Percentiles rank a stretch among this genome's conserved stretches.
Evolutionary conservation across 1,140 invertebrate species (phyloP).

Genomic region (Lamellibrachia luymesi): DNA sequence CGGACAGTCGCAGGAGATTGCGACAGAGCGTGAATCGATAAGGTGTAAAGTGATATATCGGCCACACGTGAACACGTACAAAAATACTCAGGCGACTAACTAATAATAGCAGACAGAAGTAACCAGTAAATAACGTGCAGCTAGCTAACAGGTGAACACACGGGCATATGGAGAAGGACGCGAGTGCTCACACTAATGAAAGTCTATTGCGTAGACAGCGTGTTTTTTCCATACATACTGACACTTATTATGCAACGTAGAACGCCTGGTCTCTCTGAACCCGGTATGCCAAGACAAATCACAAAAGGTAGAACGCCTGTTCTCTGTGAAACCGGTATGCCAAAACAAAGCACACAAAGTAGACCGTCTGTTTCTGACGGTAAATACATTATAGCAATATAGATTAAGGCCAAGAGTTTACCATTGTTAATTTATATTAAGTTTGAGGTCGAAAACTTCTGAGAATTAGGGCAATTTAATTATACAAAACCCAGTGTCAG

Average conservation of each 20-base stretch:
- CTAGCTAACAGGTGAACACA: background rate
- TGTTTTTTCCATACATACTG: background rate
- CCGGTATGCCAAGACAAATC: no score
- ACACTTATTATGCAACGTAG: background rate
- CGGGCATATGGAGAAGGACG: background rate
- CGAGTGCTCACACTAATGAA: background rate
- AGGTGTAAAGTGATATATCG: background rate
- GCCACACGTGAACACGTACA: background rate
- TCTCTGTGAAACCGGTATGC: no score
- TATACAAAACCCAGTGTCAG: no score
- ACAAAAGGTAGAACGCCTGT: no score
- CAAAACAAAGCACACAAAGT: background rate
- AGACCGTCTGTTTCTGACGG: no score
- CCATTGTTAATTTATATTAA: no score
- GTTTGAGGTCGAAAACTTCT: no score
- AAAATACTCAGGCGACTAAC: background rate
- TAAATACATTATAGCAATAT: no score
- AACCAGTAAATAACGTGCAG: background rate
- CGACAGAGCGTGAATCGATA: background rate
- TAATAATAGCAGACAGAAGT: background rate
- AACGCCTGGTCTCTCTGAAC: background rate
- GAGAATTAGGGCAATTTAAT: no score
- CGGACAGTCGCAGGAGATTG: background rate
- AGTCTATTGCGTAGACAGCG: background rate
- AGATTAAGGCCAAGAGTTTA: no score